A percentile compares a stretch with the other conserved stretches of the same genome.
Evolutionary conservation across 2,888 invertebrate species (phyloP).

Genomic region (Dolomedes plantarius): DNA sequence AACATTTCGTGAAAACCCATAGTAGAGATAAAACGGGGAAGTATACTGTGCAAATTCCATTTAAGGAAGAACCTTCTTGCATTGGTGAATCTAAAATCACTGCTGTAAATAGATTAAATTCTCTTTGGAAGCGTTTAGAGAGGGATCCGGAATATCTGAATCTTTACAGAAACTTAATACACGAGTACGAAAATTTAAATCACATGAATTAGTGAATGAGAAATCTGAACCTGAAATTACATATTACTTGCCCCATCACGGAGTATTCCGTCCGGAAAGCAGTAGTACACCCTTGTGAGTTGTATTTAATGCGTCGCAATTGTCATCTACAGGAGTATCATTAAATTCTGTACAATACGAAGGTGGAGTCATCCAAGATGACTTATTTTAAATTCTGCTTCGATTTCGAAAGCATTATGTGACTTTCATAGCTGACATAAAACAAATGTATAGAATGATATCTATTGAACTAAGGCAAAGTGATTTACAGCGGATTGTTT

Average conservation of each 20-base stretch:
- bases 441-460: constrained; percentile 77
- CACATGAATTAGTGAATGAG: no score
- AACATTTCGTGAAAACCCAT: no score
- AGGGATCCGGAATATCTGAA: not conserved
- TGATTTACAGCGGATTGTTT: constrained; percentile 76
- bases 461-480: constrained; percentile 73
- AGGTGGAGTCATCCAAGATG: constrained; percentile 75
- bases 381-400: constrained; percentile 75
- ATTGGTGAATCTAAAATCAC: no score
- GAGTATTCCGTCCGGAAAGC: constrained; percentile 54
- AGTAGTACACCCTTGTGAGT: constrained; percentile 69
- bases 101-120: not conserved
- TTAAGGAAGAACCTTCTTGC: no score
- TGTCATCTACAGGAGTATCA: constrained; percentile 67
- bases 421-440: constrained; percentile 76
- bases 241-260: constrained; percentile 72
- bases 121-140: constrained; percentile 1
- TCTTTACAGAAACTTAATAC: not conserved
- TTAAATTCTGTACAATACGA: constrained; percentile 75
- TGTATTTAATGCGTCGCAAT: constrained; percentile 68
- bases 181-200: not conserved
- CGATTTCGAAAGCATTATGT: constrained; percentile 74
- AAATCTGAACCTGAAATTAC: no score
- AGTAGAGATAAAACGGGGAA: no score
- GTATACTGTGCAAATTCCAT: no score